Base-by-base conservation (phyloP, 2,113 vertebrate genomes). In the Columbina picui region DNA sequence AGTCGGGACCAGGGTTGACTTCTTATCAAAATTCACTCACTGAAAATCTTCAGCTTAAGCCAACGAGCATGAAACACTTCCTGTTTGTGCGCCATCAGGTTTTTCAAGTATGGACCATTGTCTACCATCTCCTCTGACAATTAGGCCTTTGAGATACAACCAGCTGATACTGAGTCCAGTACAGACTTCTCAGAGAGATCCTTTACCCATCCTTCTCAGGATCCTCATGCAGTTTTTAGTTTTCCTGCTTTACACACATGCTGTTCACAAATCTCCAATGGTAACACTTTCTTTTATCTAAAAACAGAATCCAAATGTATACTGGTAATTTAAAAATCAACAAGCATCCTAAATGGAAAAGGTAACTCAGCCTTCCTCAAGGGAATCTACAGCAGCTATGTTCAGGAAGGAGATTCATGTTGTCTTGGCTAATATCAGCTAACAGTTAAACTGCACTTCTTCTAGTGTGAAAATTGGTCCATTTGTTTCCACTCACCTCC, bases 51-150 rank as follows among this genome's bases (percentile, higher is more conserved):
- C 36, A 39, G 25, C 6, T 68, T 74, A 80, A 70, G 23, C 34
- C 43, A 63, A 20, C 0, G 0, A 78, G 13, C 19, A 55, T n/a
- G 34, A 63, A 6, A 13, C 13, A 20, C 80, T 82, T 80, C 15
- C 9, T 21, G 71, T 41, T 64, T 47, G 7, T 26, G 18, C 17
- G 12, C 7, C 2, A 29, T 45, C 29, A 49, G 52, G 20, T 61
- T 63, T 43, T 64, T 84, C 15, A 21, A 0, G 4, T 49, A 19
- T n/a, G 30, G 13, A 61, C 41, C 5, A 6, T 77, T 81, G 26
- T 27, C 3, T 21, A 32, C 14, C 19, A 34, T 6, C 23, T 84
- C 30, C 32, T 70, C 50, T 59, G 22, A 55, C 4, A 75, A 55
- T 25, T 0, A 26, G 8, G 38, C 36, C 45, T 74, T 69, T 39